Percentiles rank a stretch among this genome's conserved stretches.
These are phyloP conservation scores for Acleris holmiana DNA, from an alignment of 2,888 invertebrate genomes.

Conservation along the genomic window DNA sequence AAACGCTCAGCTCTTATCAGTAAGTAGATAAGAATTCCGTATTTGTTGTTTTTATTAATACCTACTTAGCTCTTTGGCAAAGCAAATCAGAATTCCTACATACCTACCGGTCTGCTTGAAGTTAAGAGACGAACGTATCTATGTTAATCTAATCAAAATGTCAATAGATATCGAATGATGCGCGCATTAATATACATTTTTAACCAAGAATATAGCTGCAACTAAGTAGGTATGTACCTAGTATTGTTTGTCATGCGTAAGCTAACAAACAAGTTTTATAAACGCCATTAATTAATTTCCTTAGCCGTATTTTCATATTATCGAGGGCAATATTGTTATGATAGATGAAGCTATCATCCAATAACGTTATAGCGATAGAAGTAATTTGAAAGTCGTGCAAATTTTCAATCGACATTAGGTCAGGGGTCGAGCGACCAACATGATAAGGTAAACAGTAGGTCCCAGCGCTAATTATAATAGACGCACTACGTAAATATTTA, in stretches of 20 bases:
- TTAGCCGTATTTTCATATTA: neutral
- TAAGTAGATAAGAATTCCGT: conserved; percentile 10
- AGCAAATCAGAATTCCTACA: neutral
- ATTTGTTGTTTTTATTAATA: neutral
- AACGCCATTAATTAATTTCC: conserved; percentile 6
- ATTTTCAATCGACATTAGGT: conserved; percentile 22
- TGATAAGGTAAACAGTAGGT: conserved; percentile 19
- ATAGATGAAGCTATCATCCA: conserved; percentile 9
- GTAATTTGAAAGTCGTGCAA: conserved; percentile 30
- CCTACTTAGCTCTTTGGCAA: neutral
- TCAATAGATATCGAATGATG: too few relatives aligned
- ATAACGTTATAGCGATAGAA: conserved; percentile 7
- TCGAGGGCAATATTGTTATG: conserved; percentile 1
- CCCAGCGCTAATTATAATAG: neutral
- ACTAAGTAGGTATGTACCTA: too few relatives aligned
- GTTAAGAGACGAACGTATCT: neutral
- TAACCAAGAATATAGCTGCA: too few relatives aligned
- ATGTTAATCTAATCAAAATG: too few relatives aligned
- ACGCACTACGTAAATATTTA: conserved; percentile 22
- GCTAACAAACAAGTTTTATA: conserved; percentile 8
- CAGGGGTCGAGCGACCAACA: conserved; percentile 18
- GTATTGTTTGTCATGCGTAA: too few relatives aligned
- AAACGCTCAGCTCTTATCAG: conserved; percentile 10
- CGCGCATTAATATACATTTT: too few relatives aligned
- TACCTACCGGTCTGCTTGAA: neutral